Evolutionary conservation across 2,888 invertebrate species (phyloP), one percentile per base, ranked within the genome.

Genomic region (Venusia cambrica): DNA sequence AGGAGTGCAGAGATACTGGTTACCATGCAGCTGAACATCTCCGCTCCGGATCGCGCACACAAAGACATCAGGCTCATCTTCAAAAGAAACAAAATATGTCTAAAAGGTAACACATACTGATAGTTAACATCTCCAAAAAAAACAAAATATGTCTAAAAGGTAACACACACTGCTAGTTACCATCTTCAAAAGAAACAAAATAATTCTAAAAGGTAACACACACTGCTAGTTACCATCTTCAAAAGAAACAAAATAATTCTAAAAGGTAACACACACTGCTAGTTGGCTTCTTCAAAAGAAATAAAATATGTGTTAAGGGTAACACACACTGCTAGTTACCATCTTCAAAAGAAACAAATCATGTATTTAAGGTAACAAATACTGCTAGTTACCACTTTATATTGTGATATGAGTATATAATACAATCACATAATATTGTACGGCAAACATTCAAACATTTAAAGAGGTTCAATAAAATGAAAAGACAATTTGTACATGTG

Each of bases 31-130:
- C 89, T 97, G 54, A 93, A 94, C 68, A 93, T 97, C 52, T 93
- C 93, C 19, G 90, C 92, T 0, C 90, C 91, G 5, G 90, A 92
- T 41, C 89, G 90, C n/a, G 87, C 89, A 4, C 90, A 93, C 73
- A 91, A 93, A 66, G 92, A 92, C 59, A 92, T 93, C 4, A 84
- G 89, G 49, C 88, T 97, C 37, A 90, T 92, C 53, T 93, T 97
- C 81, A 92, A 92, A 62, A 89, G 97, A 49, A 95, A 94, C 76
- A 97, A 96, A 87, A 94, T 96, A 58, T 97, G 97, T 72, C 88
- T 93, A 46, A 92, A 93, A 90, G 93, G 94, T 93, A 10, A 9
- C 2, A 11, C 5, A n/a, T 5, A 6, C 3, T 16, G 5, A 1
- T 16, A 25, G 5, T 14, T 5, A 13, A 1, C 12, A 21, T 6